Evolutionary conservation across 2,113 vertebrate genomes (phyloP).

Genomic region (Varanus salvator): DNA sequence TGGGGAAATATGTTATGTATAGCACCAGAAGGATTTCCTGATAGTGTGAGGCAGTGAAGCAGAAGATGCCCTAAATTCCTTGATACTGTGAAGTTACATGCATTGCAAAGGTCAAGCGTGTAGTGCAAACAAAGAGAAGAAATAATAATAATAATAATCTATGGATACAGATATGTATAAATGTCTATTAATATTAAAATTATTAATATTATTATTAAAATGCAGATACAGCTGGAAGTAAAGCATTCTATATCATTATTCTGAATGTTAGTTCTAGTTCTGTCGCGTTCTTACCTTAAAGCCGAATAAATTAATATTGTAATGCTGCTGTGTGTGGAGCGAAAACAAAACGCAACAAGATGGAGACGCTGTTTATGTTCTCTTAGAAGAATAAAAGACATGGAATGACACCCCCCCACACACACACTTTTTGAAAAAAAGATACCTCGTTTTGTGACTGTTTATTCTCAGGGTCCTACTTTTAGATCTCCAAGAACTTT

Average conservation of each 20-base stretch:
- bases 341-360: constrained; percentile 46
- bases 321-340: constrained; percentile 84
- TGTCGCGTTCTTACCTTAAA: constrained; percentile 83
- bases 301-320: constrained; percentile 85
- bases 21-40: constrained; percentile 54
- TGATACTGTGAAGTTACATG: constrained; percentile 86
- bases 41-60: constrained; percentile 71
- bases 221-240: constrained; percentile 81
- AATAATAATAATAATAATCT: constrained; percentile 55
- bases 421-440: constrained; percentile 57
- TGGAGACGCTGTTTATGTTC: constrained; percentile 83
- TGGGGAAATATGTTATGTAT: constrained; percentile 48
- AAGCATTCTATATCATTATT: constrained; percentile 85
- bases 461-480: constrained; percentile 84
- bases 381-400: constrained; percentile 83
- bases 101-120: constrained; percentile 79
- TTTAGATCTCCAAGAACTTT: constrained; percentile 82
- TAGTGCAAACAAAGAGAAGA: constrained; percentile 71
- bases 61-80: constrained; percentile 73
- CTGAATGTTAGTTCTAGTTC: constrained; percentile 84
- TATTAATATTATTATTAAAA: constrained; percentile 80
- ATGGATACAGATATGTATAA: constrained; percentile 87
- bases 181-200: constrained; percentile 87
- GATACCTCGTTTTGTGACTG: constrained; percentile 78
- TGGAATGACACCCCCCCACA: constrained; percentile 80